phyloP scores from a whole-genome alignment of 2,113 vertebrate genomes.

The Piprites chloris region DNA sequence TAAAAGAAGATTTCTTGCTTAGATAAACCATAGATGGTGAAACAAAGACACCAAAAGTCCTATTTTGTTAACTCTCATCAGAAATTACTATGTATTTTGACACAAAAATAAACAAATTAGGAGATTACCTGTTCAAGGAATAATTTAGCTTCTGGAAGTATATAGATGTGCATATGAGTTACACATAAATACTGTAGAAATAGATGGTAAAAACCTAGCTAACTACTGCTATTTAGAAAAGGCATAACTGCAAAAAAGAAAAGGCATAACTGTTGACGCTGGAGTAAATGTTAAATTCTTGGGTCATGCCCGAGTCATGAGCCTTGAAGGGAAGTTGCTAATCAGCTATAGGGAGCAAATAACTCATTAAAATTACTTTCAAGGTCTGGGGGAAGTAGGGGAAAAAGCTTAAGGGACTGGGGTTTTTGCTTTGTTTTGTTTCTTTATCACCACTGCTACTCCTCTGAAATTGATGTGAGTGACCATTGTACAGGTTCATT shows the following conservation, averaged over 20 bases:
- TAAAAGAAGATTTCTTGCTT: neutral
- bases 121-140: neutral
- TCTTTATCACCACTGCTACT: neutral
- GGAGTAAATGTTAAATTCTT: neutral
- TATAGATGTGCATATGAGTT: neutral
- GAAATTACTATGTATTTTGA: neutral
- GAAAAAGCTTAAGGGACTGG: neutral
- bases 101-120: neutral
- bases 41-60: neutral
- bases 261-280: neutral
- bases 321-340: neutral
- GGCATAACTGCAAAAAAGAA: neutral
- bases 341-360: neutral
- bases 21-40: neutral
- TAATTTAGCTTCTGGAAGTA: neutral
- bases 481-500: neutral
- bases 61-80: neutral
- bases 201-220: accelerated
- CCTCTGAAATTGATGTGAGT: neutral
- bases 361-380: neutral
- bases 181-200: neutral
- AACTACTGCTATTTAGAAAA: neutral
- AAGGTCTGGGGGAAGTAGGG: neutral
- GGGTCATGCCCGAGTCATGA: neutral
- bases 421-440: accelerated